Evolutionary conservation across 1,140 invertebrate species (phyloP).

Genomic region (Antheraea pernyi): DNA sequence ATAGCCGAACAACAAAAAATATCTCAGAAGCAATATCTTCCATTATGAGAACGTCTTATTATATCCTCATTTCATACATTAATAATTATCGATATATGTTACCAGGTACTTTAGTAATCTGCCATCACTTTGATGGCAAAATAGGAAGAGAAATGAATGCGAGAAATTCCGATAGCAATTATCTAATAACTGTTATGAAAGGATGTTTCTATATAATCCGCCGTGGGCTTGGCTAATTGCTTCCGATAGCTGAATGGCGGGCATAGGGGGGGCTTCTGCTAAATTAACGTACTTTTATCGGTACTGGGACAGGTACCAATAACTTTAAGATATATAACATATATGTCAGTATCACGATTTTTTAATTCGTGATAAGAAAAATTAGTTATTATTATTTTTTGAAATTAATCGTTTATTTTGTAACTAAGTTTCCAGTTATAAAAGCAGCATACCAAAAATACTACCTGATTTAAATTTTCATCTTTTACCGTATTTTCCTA

Average conservation of each 20-base stretch:
- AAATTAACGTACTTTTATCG: background rate
- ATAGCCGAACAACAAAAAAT: background rate
- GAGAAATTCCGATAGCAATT: slow-evolving; percentile 1
- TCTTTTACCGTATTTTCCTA: too few relatives aligned
- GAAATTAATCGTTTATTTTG: too few relatives aligned
- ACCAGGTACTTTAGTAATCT: background rate
- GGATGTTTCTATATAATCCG: slow-evolving; percentile 6
- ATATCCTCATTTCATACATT: background rate
- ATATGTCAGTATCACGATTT: too few relatives aligned
- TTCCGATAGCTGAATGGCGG: background rate
- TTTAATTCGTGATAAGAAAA: too few relatives aligned
- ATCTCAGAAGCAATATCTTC: background rate
- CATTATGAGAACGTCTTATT: background rate
- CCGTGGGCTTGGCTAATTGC: slow-evolving; percentile 13
- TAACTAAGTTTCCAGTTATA: too few relatives aligned
- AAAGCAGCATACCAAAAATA: too few relatives aligned
- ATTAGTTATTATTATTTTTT: too few relatives aligned
- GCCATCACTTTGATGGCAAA: background rate
- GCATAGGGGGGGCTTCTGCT: background rate
- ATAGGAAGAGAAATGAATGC: background rate
- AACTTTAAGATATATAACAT: background rate
- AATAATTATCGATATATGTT: background rate
- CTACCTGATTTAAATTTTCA: too few relatives aligned
- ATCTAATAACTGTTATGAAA: slow-evolving; percentile 6
- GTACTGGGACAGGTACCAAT: background rate